Conservation (phyloP, 2,797 vertebrate genomes). For the Gymnothorax javanicus region DNA sequence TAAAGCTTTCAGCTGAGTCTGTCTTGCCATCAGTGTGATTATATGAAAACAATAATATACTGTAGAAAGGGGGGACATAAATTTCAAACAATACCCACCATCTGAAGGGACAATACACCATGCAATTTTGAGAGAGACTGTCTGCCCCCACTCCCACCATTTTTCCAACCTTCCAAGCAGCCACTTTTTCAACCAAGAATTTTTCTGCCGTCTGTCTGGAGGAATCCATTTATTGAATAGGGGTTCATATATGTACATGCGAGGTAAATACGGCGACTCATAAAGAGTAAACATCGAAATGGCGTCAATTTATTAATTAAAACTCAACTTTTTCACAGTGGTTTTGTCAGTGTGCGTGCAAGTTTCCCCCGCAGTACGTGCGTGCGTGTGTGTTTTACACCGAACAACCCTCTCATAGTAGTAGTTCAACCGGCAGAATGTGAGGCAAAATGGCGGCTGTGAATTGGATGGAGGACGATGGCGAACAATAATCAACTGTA, state of each 20-base stretch:
- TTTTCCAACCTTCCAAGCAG: constrained; percentile 47
- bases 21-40: neutral
- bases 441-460: constrained; percentile 75
- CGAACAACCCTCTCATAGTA: constrained; percentile 52
- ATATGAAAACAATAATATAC: neutral
- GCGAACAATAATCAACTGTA: constrained; percentile 55
- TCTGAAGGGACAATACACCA: constrained; percentile 22
- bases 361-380: neutral
- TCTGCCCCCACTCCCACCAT: constrained; percentile 43
- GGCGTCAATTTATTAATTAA: neutral
- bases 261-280: neutral
- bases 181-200: constrained; percentile 56
- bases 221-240: constrained; percentile 51
- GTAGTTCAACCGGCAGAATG: constrained; percentile 64
- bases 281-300: neutral
- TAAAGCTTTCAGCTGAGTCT: constrained; percentile 1
- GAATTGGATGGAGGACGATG: constrained; percentile 54
- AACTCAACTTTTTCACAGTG: neutral
- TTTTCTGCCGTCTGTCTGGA: constrained; percentile 56
- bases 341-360: neutral
- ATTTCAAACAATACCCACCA: neutral
- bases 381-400: constrained; percentile 7
- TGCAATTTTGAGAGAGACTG: constrained; percentile 35
- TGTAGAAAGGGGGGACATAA: constrained; percentile 9
- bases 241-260: constrained; percentile 23